Evolutionary conservation across 2,888 invertebrate species (phyloP).

Genomic region (Plemyria rubiginata): DNA sequence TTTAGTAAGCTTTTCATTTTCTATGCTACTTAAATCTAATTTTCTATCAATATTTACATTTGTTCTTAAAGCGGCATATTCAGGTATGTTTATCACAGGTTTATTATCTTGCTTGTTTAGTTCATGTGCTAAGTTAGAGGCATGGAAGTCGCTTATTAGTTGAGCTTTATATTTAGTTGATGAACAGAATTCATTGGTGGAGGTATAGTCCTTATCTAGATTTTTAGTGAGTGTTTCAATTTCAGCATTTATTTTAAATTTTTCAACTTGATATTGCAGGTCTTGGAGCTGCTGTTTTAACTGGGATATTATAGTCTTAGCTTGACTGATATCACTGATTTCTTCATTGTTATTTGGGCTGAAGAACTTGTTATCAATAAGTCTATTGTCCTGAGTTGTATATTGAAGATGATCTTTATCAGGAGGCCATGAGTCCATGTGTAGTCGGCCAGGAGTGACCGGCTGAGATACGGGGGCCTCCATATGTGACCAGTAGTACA

Average conservation of each 20-base stretch:
- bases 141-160: constrained; percentile 65
- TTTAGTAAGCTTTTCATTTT: constrained; percentile 60
- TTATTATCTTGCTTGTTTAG: constrained; percentile 62
- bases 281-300: constrained; percentile 69
- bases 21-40: constrained; percentile 72
- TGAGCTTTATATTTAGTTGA: constrained; percentile 56
- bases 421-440: constrained; percentile 90
- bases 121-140: constrained; percentile 57
- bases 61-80: constrained; percentile 71
- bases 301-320: constrained; percentile 68
- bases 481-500: constrained; percentile 96
- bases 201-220: constrained; percentile 60
- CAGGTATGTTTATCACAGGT: constrained; percentile 78
- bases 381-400: constrained; percentile 56
- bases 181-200: constrained; percentile 52
- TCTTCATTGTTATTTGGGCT: constrained; percentile 73
- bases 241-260: constrained; percentile 66
- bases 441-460: constrained; percentile 90
- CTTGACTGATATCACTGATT: constrained; percentile 70
- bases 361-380: constrained; percentile 59
- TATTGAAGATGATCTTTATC: constrained; percentile 59
- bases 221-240: constrained; percentile 69
- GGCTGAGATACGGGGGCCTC: constrained; percentile 88
- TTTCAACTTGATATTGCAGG: constrained; percentile 72
- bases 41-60: constrained; percentile 70